Evolutionary conservation across 2,113 vertebrate genomes (phyloP).

Genomic region (Picathartes gymnocephalus): DNA sequence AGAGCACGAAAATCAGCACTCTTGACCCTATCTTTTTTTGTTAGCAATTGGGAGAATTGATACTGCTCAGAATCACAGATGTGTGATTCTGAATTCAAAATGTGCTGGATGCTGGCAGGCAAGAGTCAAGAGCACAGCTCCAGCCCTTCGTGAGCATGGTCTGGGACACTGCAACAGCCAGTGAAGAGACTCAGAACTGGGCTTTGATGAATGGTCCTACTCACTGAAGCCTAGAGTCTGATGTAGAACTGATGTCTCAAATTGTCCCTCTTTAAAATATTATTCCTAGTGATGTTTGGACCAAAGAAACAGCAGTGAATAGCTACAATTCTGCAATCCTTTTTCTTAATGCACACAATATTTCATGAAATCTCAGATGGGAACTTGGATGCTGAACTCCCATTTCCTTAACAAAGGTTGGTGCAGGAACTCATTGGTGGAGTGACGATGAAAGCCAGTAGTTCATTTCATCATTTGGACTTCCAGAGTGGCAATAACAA

Average conservation of each 20-base stretch:
- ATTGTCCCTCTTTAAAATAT: not conserved
- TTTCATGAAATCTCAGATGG: not conserved
- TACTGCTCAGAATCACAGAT: not conserved
- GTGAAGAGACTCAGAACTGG: not conserved
- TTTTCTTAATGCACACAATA: not conserved
- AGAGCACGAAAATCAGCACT: not conserved
- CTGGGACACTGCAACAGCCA: not conserved
- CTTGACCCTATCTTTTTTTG: not conserved
- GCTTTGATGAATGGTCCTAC: not conserved
- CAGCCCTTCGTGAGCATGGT: not conserved
- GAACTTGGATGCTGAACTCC: not conserved
- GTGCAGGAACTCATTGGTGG: not conserved
- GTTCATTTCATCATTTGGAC: not conserved
- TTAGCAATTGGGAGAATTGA: not conserved
- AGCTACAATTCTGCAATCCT: not conserved
- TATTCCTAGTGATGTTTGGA: not conserved
- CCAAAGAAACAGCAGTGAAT: not conserved
- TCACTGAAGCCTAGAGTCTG: not conserved
- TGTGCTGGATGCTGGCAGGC: accelerated
- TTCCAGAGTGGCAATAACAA: not conserved
- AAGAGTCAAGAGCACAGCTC: not conserved
- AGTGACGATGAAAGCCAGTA: not conserved
- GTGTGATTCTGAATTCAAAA: not conserved
- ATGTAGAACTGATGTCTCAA: not conserved
- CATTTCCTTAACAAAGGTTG: not conserved